Evolutionary conservation across 2,113 vertebrate genomes (phyloP), one percentile per base, ranked within the genome.

Genomic region (Caranx ignobilis): DNA sequence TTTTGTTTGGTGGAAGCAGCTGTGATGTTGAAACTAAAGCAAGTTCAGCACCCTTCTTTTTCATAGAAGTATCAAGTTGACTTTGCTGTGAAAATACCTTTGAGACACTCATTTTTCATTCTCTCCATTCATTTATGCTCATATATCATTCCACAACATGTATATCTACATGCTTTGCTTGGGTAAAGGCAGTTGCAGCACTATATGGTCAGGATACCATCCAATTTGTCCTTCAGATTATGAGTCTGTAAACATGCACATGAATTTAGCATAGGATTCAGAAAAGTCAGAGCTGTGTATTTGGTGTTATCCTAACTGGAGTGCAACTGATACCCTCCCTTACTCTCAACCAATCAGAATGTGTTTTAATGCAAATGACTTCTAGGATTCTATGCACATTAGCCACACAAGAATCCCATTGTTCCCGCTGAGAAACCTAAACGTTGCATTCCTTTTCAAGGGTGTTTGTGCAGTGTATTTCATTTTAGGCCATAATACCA

Each of bases 261-360:
- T 10, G 1, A 0, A 1, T 26, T 45, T n/a, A 45, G 10, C n/a
- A 26, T 4, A 11, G 48, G 48, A 34, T 35, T 31, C 57, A 35
- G 35, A 10, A 60, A 35, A 35, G 8, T 8, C 2, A 18, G 3
- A 34, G 35, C 15, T 57, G 43, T 52, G 59, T n/a, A 2, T 39
- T 64, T 26, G 26, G 9, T 18, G 21, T 73, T 32, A 52, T 32
- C n/a, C n/a, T 35, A 60, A 34, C n/a, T 61, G 11, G 11, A 82
- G 12, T 3, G 5, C 21, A 62, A n/a, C 52, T 54, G 12, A 13
- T 67, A n/a, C 61, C 12, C 16, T 6, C 11, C 18, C 62, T 19
- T 48, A 21, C 35, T 50, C n/a, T 59, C 55, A 75, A 63, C 65
- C 45, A 67, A 39, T 62, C 47, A 54, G n/a, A 21, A 54, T 76